These are phyloP conservation scores for Lethenteron reissneri DNA, from an alignment of 2,113 vertebrate genomes.

Conservation along the genomic window DNA sequence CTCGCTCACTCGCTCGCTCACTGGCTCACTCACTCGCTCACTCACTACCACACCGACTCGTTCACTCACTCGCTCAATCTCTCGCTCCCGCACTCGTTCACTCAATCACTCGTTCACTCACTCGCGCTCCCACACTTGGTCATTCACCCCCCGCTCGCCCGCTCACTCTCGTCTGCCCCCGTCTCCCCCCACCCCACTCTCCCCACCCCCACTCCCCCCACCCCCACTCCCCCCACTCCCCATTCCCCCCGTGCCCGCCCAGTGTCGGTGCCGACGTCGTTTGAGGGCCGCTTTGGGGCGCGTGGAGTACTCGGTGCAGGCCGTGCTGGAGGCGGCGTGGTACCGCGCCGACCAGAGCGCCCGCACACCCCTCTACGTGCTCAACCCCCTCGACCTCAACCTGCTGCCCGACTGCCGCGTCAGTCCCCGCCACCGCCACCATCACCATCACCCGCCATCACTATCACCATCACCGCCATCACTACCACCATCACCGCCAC, in stretches of 20 bases:
- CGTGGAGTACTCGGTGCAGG: constrained; percentile 51
- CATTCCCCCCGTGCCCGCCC: neutral
- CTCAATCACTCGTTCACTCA: neutral
- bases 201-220: constrained; percentile 2
- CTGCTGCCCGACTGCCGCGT: constrained; percentile 71
- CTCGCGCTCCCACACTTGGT: neutral
- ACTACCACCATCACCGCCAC: too few relatives aligned
- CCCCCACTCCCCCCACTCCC: neutral
- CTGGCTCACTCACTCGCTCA: too few relatives aligned
- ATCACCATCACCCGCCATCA: too few relatives aligned
- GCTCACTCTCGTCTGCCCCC: neutral
- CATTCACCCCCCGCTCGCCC: neutral
- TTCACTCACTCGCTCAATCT: neutral
- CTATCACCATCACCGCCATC: too few relatives aligned
- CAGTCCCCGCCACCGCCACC: constrained; percentile 9
- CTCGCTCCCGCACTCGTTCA: neutral
- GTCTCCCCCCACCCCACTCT: neutral
- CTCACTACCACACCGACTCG: neutral
- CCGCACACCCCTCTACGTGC: constrained; percentile 47
- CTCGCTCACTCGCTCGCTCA: too few relatives aligned
- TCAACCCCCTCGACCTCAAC: constrained; percentile 62
- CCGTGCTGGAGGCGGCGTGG: constrained; percentile 58
- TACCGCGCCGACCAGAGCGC: constrained; percentile 63
- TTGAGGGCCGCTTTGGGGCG: constrained; percentile 69
- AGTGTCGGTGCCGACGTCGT: constrained; percentile 69